Conservation (phyloP, 2,888 invertebrate species). For the Apotomis turbidana region DNA sequence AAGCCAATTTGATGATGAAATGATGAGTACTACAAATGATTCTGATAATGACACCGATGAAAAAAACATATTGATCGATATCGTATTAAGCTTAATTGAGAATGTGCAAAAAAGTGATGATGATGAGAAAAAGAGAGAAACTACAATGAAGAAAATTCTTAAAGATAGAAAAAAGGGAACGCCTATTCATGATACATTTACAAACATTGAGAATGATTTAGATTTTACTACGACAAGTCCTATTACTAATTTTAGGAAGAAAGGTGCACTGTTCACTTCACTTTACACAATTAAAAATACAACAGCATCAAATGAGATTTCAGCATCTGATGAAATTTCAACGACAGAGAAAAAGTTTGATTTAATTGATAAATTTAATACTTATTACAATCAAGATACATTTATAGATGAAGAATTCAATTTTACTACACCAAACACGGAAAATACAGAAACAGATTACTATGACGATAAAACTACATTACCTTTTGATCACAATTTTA, state of each 20-base stretch:
- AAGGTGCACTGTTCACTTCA: slow-evolving; percentile 9
- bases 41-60: not conserved
- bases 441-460: not conserved
- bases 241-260: slow-evolving; percentile 3
- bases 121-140: not conserved
- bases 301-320: not conserved
- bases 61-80: slow-evolving; percentile 28
- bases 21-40: not conserved
- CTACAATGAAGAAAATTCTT: slow-evolving; percentile 18
- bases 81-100: slow-evolving; percentile 30
- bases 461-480: not conserved
- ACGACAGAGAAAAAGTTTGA: not conserved
- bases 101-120: slow-evolving; percentile 22
- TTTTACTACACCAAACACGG: not conserved
- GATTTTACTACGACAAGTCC: slow-evolving; percentile 18
- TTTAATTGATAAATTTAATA: slow-evolving; percentile 2
- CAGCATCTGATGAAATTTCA: not conserved
- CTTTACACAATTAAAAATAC: slow-evolving; percentile 1
- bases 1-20: slow-evolving; percentile 9
- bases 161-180: slow-evolving; percentile 33
- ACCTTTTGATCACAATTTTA: not conserved
- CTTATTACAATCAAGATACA: not conserved
- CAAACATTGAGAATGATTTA: slow-evolving; percentile 13
- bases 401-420: slow-evolving; percentile 3
- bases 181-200: slow-evolving; percentile 35